Conservation (phyloP, 53 echinoderm and acorn worm species). For the Henricia sp. region DNA sequence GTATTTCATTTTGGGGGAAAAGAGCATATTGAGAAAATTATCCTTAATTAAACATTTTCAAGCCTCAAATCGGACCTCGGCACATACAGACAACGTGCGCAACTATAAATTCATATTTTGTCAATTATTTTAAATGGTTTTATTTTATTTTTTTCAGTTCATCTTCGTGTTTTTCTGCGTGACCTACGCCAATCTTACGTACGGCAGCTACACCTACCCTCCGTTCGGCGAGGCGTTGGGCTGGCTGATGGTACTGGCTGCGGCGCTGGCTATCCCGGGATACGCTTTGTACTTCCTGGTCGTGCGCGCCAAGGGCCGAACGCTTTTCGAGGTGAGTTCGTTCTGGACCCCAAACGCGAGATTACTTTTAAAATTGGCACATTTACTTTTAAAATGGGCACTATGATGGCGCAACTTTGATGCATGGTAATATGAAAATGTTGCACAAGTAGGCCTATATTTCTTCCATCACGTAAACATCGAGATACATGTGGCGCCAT, state of each 20-base stretch:
- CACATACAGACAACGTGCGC: background rate
- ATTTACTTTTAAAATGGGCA: too few species aligned
- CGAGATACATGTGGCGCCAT: too few species aligned
- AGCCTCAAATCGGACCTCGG: too few species aligned
- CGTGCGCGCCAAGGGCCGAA: slow-evolving; percentile 33
- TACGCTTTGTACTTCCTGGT: slow-evolving; percentile 65
- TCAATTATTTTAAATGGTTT: background rate
- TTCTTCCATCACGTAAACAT: too few species aligned
- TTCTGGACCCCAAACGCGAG: background rate
- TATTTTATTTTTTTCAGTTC: slow-evolving; percentile 36
- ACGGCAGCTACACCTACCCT: slow-evolving; percentile 77
- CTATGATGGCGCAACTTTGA: too few species aligned
- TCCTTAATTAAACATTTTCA: background rate
- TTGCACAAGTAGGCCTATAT: too few species aligned
- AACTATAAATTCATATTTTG: background rate
- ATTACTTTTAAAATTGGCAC: background rate
- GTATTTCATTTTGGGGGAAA: background rate
- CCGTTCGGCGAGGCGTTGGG: slow-evolving; percentile 77
- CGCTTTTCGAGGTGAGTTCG: slow-evolving; percentile 72
- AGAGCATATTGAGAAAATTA: background rate
- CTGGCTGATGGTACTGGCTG: slow-evolving; percentile 77
- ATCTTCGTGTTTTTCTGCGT: slow-evolving; percentile 74
- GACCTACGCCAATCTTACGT: slow-evolving; percentile 61
- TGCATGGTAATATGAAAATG: too few species aligned
- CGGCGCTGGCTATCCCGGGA: slow-evolving; percentile 61